A percentile compares a stretch with the other conserved stretches of the same genome.
Conservation (phyloP, 2,797 vertebrate species). For the Monodelphis domestica region DNA sequence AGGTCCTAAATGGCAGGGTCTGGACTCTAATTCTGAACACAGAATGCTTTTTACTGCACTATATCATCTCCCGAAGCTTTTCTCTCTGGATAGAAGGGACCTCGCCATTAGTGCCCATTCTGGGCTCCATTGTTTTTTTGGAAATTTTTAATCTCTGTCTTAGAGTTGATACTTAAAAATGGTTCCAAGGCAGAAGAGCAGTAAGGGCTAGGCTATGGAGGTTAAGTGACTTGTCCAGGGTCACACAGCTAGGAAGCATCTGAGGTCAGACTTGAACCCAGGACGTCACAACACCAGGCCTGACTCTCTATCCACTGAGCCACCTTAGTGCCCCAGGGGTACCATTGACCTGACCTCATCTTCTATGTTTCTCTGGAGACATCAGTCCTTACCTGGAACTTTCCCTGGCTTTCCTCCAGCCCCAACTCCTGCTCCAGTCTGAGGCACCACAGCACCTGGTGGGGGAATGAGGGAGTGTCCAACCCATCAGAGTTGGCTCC, state of each 20-base stretch:
- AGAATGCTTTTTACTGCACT: not conserved
- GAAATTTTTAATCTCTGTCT: too few species aligned
- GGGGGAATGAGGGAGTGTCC: slow-evolving; percentile 62
- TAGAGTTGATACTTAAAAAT: too few species aligned
- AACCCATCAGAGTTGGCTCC: fast-evolving
- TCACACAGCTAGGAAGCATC: too few species aligned
- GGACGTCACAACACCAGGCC: too few species aligned
- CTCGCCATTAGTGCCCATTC: not conserved
- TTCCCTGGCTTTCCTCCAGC: slow-evolving; percentile 89
- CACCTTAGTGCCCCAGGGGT: too few species aligned
- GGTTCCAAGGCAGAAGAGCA: too few species aligned
- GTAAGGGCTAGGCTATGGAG: too few species aligned
- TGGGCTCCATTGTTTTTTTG: too few species aligned
- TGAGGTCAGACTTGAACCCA: too few species aligned
- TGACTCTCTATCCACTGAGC: too few species aligned
- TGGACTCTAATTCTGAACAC: not conserved
- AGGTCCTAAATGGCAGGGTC: not conserved
- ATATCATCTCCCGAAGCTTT: not conserved
- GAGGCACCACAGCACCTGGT: slow-evolving; percentile 90
- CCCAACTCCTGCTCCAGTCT: slow-evolving; percentile 88
- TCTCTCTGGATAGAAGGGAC: not conserved
- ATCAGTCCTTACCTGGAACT: slow-evolving; percentile 90
- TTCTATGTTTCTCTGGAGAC: not conserved
- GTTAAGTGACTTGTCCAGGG: too few species aligned
- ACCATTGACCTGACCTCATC: not conserved